A percentile compares a stretch with the other conserved stretches of the same genome.
These are phyloP conservation scores for Aelia acuminata DNA, from an alignment of 2,888 invertebrate genomes.

Conservation along the genomic window DNA sequence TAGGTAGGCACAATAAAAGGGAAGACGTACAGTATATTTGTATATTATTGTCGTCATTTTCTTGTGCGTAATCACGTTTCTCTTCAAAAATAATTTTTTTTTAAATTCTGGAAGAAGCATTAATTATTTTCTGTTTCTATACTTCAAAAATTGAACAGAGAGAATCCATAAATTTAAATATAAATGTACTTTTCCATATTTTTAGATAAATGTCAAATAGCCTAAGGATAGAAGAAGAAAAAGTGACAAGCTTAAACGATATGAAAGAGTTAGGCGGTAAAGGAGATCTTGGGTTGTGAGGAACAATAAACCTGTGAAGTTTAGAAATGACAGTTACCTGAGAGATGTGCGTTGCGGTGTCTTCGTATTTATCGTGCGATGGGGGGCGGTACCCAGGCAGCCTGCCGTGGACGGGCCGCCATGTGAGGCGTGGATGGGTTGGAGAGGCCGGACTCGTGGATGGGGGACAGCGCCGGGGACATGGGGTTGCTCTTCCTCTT, in stretches of 20 bases:
- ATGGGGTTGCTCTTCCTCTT: constrained; percentile 68
- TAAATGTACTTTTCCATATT: no score
- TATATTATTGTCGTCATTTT: neutral
- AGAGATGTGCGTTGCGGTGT: constrained; percentile 48
- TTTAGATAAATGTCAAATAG: no score
- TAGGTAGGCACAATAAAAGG: neutral
- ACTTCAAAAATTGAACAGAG: no score
- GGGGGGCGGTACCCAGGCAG: constrained; percentile 63
- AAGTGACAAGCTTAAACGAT: no score
- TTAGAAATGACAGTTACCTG: constrained; percentile 10
- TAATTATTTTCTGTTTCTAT: no score
- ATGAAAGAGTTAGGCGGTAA: neutral
- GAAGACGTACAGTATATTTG: neutral
- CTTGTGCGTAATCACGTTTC: no score
- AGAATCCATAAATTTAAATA: no score
- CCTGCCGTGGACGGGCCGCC: constrained; percentile 64
- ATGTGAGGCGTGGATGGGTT: constrained; percentile 71
- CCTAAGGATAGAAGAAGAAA: no score
- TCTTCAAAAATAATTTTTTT: no score
- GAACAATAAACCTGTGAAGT: neutral
- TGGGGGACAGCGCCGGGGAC: constrained; percentile 75
- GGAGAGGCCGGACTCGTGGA: constrained; percentile 79
- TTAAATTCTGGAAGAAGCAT: no score
- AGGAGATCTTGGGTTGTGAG: neutral
- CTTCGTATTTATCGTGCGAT: constrained; percentile 25